Base-by-base conservation (phyloP, 2,888 invertebrate genomes). In the Andricus quercusramuli region DNA sequence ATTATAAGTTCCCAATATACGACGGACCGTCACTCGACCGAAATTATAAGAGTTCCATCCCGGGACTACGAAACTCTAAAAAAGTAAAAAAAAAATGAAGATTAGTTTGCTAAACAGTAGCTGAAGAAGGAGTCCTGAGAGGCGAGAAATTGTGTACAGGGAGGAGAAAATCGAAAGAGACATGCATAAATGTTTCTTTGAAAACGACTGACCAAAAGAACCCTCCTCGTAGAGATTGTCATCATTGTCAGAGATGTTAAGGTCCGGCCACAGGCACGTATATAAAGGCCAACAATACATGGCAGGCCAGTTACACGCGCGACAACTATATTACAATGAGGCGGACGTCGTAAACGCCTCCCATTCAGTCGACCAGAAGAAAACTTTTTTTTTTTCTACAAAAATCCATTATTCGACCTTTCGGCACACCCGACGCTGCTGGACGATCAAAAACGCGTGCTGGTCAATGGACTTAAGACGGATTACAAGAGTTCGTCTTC, bases 291-390 rank as follows among this genome's bases (percentile, higher is more conserved):
- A 81, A 86, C 87, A 87, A 87, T 87, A 81, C 81, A 78, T 80
- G 88, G 88, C 84, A 87, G 84, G 85, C 88, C 87, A 87, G 90
- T 90, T 90, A 89, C 88, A 89, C 84, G 88, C 83, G 82, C 88
- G 86, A 88, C 89, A 86, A 89, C 86, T 86, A 80, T 85, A 85
- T 87, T 86, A 89, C 90, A 90, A 90, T 91, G 86, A 88, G 79
- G 81, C 79, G 79, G 81, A 85, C 82, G 83, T 85, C 82, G 82
- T 85, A 84, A 87, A 85, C 85, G 86, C 86, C 86, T 81, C 79
- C 84, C 80, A 81, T 86, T 88, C 82, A 83, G 70, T 79, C 80
- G 78, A 81, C 68, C 83, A 44, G 80, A 86, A 86, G 86, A 86
- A 89, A 89, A 87, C 85, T 84, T 86, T 87, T 88, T 85, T 80